Evolutionary conservation across 2,797 vertebrate species (phyloP), one percentile per base, ranked within the genome.

Genomic region (Falco naumanni): DNA sequence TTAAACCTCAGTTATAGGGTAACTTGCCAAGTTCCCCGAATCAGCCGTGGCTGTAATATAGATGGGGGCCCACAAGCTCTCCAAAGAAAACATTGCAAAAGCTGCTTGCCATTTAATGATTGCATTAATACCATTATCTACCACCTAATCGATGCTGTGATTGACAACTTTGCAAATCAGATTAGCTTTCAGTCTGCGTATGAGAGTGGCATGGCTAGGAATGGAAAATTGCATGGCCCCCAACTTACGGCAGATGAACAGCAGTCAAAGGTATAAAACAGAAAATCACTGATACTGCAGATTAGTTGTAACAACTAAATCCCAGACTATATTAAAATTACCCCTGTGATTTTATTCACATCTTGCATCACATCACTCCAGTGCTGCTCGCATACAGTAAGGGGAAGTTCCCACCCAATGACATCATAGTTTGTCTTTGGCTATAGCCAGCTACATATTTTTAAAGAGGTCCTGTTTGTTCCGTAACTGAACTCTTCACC

Each of bases 351-450:
- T 89, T 90, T 91, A 60, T 81, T 86, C 89, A 59, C 57, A 59
- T 76, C 76, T 93, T 91, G 66, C 47, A 75, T 59, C 37, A 3
- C 87, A 95, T 94, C 54, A 22, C 79, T 89, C 21, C 69, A 53
- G 3, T n/a, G 91, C 84, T 91, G 69, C 72, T 89, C 0, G 0
- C 48, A 19, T 84, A 72, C 94, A 93, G 95, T 13, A 57, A 96
- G 61, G 82, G 96, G 96, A 97, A 97, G 96, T 96, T 96, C 96
- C 96, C 96, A 96, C 96, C 96, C 96, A 95, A 86, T 97, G 91
- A 97, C 96, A 96, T 96, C 96, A 97, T 93, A 70, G 92, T 94
- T 92, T 96, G 94, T 96, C 95, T 97, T 93, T 95, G 96, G 94
- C 95, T 78, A 59, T 69, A 69, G 89, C 76, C 83, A 88, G 87